phyloP scores from a whole-genome alignment of 2,113 vertebrate species.

The Eulemur rufifrons region DNA sequence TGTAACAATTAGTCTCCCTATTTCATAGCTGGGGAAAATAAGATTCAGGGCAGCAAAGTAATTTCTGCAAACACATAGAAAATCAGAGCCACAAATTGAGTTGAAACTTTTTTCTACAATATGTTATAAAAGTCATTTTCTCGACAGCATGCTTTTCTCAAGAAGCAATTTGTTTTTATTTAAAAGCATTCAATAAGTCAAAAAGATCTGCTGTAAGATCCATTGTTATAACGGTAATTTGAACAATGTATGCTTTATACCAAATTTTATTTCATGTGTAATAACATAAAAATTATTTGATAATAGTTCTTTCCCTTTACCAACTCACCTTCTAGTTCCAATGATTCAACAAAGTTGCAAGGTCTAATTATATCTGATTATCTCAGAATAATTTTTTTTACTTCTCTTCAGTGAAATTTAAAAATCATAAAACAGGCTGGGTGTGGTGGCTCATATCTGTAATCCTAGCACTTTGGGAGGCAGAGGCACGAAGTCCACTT shows the following conservation, averaged over 20 bases:
- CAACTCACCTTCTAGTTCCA: not conserved
- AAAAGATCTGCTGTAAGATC: not conserved
- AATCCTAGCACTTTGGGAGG: too few species aligned
- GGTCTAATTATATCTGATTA: constrained; percentile 6
- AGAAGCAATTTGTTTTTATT: constrained; percentile 23
- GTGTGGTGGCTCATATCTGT: too few species aligned
- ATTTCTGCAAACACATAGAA: constrained; percentile 4
- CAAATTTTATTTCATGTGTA: constrained; percentile 27
- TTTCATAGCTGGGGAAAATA: not conserved
- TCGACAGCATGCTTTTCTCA: not conserved
- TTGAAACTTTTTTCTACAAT: not conserved
- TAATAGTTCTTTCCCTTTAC: not conserved
- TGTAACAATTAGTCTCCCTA: not conserved
- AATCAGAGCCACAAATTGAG: not conserved
- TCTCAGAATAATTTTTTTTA: not conserved
- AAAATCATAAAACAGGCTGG: constrained; percentile 9
- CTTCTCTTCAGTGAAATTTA: not conserved
- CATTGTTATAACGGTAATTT: not conserved
- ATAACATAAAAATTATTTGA: constrained; percentile 26
- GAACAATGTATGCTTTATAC: not conserved
- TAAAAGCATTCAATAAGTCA: not conserved
- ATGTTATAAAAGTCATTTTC: constrained; percentile 12
- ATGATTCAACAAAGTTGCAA: not conserved
- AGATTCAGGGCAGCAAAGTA: not conserved
- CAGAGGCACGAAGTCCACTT: too few species aligned